Base-by-base conservation (phyloP, 2,797 vertebrate genomes). In the Brachyalestes nurse region DNA sequence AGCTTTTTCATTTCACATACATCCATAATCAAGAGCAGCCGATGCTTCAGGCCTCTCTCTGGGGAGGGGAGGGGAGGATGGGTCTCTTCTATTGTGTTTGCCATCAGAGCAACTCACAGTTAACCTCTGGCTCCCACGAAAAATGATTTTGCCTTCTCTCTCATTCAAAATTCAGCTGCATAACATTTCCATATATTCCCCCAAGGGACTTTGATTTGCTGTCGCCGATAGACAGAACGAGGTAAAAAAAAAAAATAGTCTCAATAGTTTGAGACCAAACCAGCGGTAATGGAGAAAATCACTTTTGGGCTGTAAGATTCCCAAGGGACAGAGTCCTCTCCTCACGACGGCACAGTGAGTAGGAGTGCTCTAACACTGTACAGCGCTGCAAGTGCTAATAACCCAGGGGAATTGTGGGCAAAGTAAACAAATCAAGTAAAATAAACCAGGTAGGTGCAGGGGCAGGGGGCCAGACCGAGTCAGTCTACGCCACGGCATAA, bases 341-440 rank as follows among this genome's bases (percentile, higher is more conserved):
- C 58, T 78, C 62, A 70, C 51, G 25, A 19, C 75, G 53, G 77
- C 74, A 86, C 81, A 85, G 78, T 34, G 87, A 86, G 90, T 88
- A 85, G 89, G 90, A 85, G 91, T 92, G 88, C 60, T 90, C 87
- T 87, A 88, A 91, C 89, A 90, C 82, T 82, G 87, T 86, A 88
- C 86, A 91, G 90, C 90, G 91, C 89, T 88, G 87, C 86, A 0
- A 86, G 86, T 83, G 64, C 87, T 93, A 91, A 93, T 92, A 92
- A 92, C 90, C 89, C 90, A 85, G 67, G 87, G 89, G 92, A 70
- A 90, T 86, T 91, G 85, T 88, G 91, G 89, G 87, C 23, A 61
- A 62, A 25, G 34, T 90, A 92, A 93, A 92, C 90, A 91, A 92
- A 91, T 87, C 85, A 90, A 88, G 88, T 82, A 85, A 85, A 90